Base-by-base conservation (phyloP, 2,113 vertebrate genomes). In the Tachysurus vachellii region DNA sequence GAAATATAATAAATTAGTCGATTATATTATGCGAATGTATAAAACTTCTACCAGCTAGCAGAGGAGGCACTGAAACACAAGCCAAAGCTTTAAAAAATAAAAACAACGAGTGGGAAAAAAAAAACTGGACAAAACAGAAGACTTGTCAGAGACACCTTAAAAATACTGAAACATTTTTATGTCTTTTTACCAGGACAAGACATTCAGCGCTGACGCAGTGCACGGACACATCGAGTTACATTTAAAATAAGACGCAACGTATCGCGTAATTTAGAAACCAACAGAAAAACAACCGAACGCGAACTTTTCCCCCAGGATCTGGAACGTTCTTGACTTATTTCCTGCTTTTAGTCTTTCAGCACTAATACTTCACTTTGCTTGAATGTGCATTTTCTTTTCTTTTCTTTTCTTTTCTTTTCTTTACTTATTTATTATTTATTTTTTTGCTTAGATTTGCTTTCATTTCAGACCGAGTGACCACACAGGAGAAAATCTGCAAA, bases 401-500 rank as follows among this genome's bases (percentile, higher is more conserved):
- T 13, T 79, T n/a, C n/a, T 77, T 44, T 66, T 23, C 3, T 36
- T 36, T 31, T 21, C 36, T 36, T 36, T 36, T 36, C 36, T 36
- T 36, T 36, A 36, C 36, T 36, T 36, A 36, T 44, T 9, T 13
- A 31, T 42, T 59, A 82, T n/a, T 21, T 59, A n/a, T 76, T 17
- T 57, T 68, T 36, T 80, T 42, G 11, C n/a, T 59, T 62, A 4
- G 61, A 57, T 71, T 42, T 61, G 44, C 53, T 81, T 50, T 47
- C n/a, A 21, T 73, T 92, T 91, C 56, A 73, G 70, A 85, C 44
- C 4, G 57, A 44, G 83, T 88, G 90, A 88, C 89, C 92, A 90
- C 90, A 93, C 61, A 86, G 89, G 89, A 80, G 4, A 68, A 77
- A 92, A 93, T 94, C 87, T 94, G 92, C 93, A 90, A 91, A 93